Percentiles rank a stretch among this genome's conserved stretches.
Conservation (phyloP, 1,140 invertebrate species). For the Eriocheir sinensis region DNA sequence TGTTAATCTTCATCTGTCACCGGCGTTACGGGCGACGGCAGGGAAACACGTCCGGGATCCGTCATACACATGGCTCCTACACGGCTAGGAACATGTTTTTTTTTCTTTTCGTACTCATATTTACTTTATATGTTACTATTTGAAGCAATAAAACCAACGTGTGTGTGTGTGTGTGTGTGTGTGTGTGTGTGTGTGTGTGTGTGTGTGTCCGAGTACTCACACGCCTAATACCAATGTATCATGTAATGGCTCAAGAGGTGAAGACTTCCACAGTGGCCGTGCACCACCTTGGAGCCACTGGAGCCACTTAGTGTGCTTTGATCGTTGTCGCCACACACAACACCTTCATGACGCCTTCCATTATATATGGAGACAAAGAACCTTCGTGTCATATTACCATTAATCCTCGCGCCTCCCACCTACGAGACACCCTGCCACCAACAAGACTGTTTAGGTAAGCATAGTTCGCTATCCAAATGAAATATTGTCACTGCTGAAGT, state of each 20-base stretch:
- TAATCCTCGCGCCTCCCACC: background rate
- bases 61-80: background rate
- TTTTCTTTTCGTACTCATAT: no score
- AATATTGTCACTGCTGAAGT: background rate
- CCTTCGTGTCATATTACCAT: background rate
- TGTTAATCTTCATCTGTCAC: conserved; percentile 66
- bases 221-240: no score
- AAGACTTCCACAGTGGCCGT: background rate
- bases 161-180: background rate
- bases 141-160: no score
- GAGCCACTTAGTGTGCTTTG: no score
- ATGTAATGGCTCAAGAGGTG: background rate
- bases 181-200: no score
- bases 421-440: background rate
- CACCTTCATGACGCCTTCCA: background rate
- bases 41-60: background rate
- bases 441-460: background rate
- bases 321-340: background rate
- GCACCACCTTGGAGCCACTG: background rate
- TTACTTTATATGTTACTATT: no score
- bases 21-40: background rate
- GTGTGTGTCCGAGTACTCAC: no score
- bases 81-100: no score
- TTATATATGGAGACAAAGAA: background rate
- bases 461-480: background rate